Evolutionary conservation across 2,888 invertebrate species (phyloP).

Genomic region (Harpagoxenus sublaevis): DNA sequence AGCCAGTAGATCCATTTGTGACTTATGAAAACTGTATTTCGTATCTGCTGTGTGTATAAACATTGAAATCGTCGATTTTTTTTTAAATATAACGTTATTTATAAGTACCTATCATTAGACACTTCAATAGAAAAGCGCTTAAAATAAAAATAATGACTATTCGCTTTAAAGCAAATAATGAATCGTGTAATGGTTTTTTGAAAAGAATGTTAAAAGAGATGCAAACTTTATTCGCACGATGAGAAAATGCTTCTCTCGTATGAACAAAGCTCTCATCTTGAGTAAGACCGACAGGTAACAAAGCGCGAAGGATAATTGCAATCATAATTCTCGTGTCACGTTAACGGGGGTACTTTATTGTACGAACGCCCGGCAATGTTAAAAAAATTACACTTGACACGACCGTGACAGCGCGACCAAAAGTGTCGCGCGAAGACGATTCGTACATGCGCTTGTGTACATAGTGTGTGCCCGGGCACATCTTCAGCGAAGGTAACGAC

Average conservation of each 20-base stretch:
- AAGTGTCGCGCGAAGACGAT: constrained; percentile 30
- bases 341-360: constrained; percentile 28
- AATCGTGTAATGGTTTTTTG: neutral
- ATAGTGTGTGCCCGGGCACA: neutral
- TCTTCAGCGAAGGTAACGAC: constrained; percentile 73
- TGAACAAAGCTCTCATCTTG: constrained; percentile 2
- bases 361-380: constrained; percentile 9
- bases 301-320: constrained; percentile 40
- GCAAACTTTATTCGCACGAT: neutral
- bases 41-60: neutral
- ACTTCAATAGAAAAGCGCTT: neutral
- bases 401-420: constrained; percentile 31
- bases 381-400: constrained; percentile 35
- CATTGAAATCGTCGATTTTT: neutral
- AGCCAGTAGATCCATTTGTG: constrained; percentile 39
- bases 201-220: neutral
- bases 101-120: neutral
- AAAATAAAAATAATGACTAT: neutral
- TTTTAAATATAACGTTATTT: neutral
- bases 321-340: constrained; percentile 39
- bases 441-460: constrained; percentile 11
- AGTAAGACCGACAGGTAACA: constrained; percentile 35
- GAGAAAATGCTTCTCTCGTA: constrained; percentile 13
- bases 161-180: neutral
- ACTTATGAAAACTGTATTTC: constrained; percentile 39